Percentiles rank a stretch among this genome's conserved stretches.
Conservation (phyloP, 1,140 invertebrate genomes). For the Cyclina sinensis region DNA sequence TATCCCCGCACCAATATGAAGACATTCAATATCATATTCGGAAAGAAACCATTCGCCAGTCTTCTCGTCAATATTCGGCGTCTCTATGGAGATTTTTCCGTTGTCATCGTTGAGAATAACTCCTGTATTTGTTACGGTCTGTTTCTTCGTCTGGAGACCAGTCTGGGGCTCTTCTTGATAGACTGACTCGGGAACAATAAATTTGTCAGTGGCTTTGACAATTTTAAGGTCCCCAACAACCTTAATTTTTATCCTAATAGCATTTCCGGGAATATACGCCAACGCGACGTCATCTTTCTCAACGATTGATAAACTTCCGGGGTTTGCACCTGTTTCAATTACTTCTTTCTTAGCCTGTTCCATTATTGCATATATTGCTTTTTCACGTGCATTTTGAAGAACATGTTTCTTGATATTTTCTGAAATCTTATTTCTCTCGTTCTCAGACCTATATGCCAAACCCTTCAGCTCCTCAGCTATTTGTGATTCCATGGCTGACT, state of each 20-base stretch:
- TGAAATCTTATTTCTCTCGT: slow-evolving; percentile 40
- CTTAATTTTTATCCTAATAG: slow-evolving; percentile 77
- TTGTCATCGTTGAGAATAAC: slow-evolving; percentile 18
- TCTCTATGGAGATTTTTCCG: slow-evolving; percentile 41
- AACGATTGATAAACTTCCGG: slow-evolving; percentile 69
- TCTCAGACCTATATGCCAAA: not conserved
- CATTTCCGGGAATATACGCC: slow-evolving; percentile 80
- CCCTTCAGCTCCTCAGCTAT: not conserved
- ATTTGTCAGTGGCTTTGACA: slow-evolving; percentile 14
- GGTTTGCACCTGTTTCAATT: slow-evolving; percentile 73
- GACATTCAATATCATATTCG: slow-evolving; percentile 82
- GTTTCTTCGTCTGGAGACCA: slow-evolving; percentile 44
- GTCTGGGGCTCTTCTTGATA: not conserved
- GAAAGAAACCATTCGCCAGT: slow-evolving; percentile 82
- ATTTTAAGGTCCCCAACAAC: slow-evolving; percentile 75
- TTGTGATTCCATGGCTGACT: slow-evolving; percentile 47
- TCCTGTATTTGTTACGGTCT: slow-evolving; percentile 62
- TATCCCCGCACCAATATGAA: slow-evolving; percentile 82
- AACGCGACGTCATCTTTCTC: slow-evolving; percentile 76
- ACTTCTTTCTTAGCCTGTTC: slow-evolving; percentile 64
- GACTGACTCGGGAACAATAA: slow-evolving; percentile 43
- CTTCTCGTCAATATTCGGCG: slow-evolving; percentile 66
- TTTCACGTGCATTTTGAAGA: slow-evolving; percentile 70
- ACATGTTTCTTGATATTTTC: slow-evolving; percentile 69
- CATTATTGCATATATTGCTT: slow-evolving; percentile 65